A percentile compares a stretch with the other conserved stretches of the same genome.
Conservation (phyloP, 2,797 vertebrate genomes). For the Schizothorax lantsangensis region DNA sequence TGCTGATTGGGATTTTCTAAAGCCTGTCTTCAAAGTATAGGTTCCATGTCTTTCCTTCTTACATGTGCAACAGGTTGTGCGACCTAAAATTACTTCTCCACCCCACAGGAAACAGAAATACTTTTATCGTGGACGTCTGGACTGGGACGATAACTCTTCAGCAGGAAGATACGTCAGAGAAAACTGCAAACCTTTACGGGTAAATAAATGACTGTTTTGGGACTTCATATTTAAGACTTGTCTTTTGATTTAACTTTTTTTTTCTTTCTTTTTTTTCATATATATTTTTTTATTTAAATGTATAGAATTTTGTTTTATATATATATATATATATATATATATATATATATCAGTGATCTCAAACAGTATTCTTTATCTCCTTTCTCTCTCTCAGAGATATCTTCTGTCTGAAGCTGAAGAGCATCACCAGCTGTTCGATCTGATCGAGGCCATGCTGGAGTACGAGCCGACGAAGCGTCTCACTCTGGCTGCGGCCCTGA, state of each 20-base stretch:
- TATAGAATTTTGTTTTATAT: too few species aligned
- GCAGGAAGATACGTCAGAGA: constrained; percentile 95
- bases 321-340: too few species aligned
- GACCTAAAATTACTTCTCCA: not conserved
- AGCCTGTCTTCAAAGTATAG: not conserved
- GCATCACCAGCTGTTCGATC: constrained; percentile 95
- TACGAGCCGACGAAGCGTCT: constrained; percentile 94
- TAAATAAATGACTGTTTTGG: constrained; percentile 69
- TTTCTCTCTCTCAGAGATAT: constrained; percentile 83
- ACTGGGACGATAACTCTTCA: constrained; percentile 97
- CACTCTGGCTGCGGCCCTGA: constrained; percentile 85
- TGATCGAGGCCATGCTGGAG: constrained; percentile 96
- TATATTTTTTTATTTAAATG: too few species aligned
- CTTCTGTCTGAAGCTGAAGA: constrained; percentile 92
- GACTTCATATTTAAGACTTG: not conserved
- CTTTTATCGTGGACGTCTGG: constrained; percentile 94
- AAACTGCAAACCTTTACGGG: constrained; percentile 97
- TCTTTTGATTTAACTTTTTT: not conserved
- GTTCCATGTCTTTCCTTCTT: not conserved
- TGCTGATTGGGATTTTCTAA: not conserved
- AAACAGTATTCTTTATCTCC: not conserved
- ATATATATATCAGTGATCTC: not conserved
- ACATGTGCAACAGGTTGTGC: not conserved
- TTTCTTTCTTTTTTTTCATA: not conserved
- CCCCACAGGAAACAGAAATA: constrained; percentile 95